Percentiles rank a stretch among this genome's conserved stretches.
Evolutionary conservation across 2,113 vertebrate species (phyloP).

Genomic region (Larimichthys polyactis): DNA sequence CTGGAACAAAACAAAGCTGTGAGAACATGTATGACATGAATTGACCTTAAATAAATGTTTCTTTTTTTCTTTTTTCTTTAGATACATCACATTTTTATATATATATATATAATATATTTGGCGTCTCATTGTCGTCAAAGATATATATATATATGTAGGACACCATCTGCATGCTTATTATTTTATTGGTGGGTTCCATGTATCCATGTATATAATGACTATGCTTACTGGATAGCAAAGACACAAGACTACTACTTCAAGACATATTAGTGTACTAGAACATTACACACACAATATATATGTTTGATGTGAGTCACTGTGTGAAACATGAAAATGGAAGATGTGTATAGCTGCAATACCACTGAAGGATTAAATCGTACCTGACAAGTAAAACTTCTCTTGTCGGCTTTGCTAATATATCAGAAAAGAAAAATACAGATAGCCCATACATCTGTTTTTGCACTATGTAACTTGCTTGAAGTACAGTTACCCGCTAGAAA

Average conservation of each 20-base stretch:
- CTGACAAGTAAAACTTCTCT: background rate
- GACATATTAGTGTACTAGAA: too few relatives aligned
- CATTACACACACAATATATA: background rate
- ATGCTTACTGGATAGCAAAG: background rate
- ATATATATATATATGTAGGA: too few relatives aligned
- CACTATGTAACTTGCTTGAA: background rate
- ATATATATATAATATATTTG: too few relatives aligned
- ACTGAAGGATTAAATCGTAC: background rate
- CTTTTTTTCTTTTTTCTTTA: too few relatives aligned
- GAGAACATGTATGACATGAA: background rate
- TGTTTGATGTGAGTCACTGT: background rate
- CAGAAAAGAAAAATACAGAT: background rate
- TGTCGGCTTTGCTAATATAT: background rate
- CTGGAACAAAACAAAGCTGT: too few relatives aligned
- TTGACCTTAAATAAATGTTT: too few relatives aligned
- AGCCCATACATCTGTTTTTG: too few relatives aligned
- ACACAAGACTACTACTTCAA: background rate
- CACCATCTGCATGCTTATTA: background rate
- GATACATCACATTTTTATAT: too few relatives aligned
- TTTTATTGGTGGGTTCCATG: background rate
- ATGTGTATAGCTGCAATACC: background rate
- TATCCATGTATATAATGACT: background rate
- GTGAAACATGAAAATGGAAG: background rate
- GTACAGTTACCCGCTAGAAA: too few relatives aligned
- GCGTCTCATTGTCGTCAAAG: too few relatives aligned